These are phyloP conservation scores for Apamea anceps DNA, from an alignment of 2,888 invertebrate genomes.

Conservation along the genomic window DNA sequence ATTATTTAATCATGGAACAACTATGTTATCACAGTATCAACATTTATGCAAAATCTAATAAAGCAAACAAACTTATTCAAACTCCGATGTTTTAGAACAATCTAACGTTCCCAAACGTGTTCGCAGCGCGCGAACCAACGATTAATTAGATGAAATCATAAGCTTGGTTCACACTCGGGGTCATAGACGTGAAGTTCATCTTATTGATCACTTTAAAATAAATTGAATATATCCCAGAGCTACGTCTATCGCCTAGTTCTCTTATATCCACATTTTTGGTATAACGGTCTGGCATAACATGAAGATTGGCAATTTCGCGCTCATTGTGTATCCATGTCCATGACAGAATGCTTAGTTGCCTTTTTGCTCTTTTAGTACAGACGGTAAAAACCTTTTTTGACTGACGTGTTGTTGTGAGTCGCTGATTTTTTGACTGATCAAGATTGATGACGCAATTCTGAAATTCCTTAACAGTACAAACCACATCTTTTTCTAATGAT, in stretches of 20 bases:
- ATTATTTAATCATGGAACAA: neutral
- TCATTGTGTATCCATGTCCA: constrained; percentile 63
- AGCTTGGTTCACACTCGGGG: constrained; percentile 63
- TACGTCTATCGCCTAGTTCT: constrained; percentile 36
- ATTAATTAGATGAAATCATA: constrained; percentile 70
- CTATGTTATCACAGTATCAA: neutral
- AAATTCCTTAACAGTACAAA: constrained; percentile 12
- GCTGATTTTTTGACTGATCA: constrained; percentile 24
- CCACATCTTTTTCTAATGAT: constrained; percentile 1
- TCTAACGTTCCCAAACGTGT: constrained; percentile 23
- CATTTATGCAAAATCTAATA: constrained; percentile 12
- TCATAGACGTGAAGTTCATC: constrained; percentile 59
- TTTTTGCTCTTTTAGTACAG: constrained; percentile 47
- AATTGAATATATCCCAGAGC: constrained; percentile 29
- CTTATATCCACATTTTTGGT: constrained; percentile 45
- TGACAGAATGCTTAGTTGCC: constrained; percentile 48
- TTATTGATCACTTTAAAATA: constrained; percentile 58
- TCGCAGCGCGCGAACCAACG: constrained; percentile 32
- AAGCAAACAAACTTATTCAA: constrained; percentile 24
- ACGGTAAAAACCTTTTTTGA: constrained; percentile 40
- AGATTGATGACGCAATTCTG: constrained; percentile 21
- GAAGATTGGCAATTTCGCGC: constrained; percentile 73
- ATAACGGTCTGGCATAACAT: constrained; percentile 69
- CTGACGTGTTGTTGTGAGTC: constrained; percentile 23
- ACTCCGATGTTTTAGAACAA: constrained; percentile 21